These are phyloP conservation scores for Myocastor coypus DNA, from an alignment of 2,113 vertebrate genomes.

Conservation along the genomic window DNA sequence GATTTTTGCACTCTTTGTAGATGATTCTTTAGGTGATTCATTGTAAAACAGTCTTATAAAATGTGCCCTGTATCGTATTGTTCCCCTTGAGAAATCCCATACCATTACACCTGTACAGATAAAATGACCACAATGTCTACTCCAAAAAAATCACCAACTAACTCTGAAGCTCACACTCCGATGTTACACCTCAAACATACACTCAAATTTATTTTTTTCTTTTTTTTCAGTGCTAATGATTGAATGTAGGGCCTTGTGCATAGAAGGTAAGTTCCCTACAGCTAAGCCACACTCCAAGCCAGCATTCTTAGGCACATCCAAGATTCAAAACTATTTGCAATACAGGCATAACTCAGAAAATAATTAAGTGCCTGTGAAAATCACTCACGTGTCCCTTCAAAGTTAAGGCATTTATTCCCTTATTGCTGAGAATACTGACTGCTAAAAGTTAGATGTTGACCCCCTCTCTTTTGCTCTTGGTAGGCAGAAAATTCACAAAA, in stretches of 20 bases:
- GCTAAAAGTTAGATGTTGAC: background rate
- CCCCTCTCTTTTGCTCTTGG: background rate
- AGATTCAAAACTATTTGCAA: background rate
- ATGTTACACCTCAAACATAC: background rate
- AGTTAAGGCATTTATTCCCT: background rate
- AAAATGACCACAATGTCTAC: constrained; percentile 29
- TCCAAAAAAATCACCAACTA: background rate
- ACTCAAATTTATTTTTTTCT: background rate
- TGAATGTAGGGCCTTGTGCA: background rate
- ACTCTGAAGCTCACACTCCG: constrained; percentile 2
- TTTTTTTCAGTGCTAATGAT: background rate
- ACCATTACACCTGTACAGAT: background rate
- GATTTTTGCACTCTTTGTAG: too few relatives aligned
- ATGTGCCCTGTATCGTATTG: too few relatives aligned
- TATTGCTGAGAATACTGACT: background rate
- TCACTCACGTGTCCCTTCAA: background rate
- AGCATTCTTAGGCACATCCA: background rate
- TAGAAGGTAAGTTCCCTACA: background rate
- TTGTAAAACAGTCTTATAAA: too few relatives aligned
- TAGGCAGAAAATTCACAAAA: constrained; percentile 1
- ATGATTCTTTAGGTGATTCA: too few relatives aligned
- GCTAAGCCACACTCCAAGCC: background rate
- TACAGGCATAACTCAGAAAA: constrained; percentile 34
- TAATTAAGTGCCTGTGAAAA: constrained; percentile 34
- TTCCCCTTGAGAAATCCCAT: too few relatives aligned